phyloP scores from a whole-genome alignment of 2,113 vertebrate species.

The Herpetotheres cachinnans region DNA sequence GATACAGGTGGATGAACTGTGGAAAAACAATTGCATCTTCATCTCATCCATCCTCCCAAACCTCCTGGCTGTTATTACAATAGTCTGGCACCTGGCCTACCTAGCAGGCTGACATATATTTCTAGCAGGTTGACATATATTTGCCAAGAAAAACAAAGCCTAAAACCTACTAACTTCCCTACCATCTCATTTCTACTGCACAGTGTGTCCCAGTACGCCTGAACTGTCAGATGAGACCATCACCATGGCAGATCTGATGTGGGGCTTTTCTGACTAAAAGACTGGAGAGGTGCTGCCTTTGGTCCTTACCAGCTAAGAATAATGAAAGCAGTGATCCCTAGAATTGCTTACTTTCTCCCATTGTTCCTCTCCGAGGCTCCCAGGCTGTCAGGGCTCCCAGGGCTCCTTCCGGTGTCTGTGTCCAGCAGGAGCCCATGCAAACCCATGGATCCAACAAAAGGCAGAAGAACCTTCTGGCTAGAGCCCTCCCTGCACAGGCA shows the following conservation, averaged over 20 bases:
- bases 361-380: rapidly evolving
- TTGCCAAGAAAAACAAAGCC: not conserved
- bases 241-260: not conserved
- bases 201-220: not conserved
- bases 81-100: not conserved
- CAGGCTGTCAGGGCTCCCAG: not conserved
- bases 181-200: not conserved
- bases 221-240: not conserved
- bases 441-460: not conserved
- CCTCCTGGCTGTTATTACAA: not conserved
- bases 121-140: not conserved
- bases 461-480: not conserved
- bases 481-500: not conserved
- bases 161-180: not conserved
- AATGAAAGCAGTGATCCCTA: not conserved
- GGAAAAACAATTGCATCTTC: not conserved
- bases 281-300: not conserved
- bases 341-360: not conserved
- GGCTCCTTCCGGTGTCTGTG: not conserved
- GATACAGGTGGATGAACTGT: not conserved
- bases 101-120: not conserved
- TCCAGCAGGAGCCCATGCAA: not conserved
- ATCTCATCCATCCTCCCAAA: not conserved
- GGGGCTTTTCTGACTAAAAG: not conserved
- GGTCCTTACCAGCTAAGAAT: not conserved